Evolutionary conservation across 2,113 vertebrate species (phyloP).

Genomic region (Xenotilapia caudafasciata): DNA sequence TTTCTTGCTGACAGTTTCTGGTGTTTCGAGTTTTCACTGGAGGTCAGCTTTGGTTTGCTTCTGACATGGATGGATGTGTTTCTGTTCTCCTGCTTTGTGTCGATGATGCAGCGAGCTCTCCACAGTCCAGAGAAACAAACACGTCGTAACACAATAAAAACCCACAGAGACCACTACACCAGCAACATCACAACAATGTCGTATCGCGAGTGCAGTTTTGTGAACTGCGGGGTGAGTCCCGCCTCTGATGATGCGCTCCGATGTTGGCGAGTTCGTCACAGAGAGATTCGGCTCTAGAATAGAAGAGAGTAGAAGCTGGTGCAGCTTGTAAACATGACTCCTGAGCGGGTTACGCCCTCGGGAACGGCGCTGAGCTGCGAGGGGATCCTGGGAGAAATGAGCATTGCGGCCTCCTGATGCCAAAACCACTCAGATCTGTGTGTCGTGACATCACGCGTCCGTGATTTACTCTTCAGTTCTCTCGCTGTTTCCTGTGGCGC

Average conservation of each 20-base stretch:
- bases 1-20: background rate
- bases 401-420: background rate
- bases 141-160: background rate
- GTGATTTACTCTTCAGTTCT: background rate
- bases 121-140: background rate
- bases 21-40: accelerated
- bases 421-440: background rate
- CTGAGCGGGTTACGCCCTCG: accelerated
- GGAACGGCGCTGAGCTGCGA: background rate
- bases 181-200: background rate
- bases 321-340: background rate
- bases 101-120: background rate
- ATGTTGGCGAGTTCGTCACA: background rate
- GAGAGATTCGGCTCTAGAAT: background rate
- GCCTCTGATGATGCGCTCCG: accelerated
- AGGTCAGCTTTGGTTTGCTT: background rate
- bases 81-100: background rate
- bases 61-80: background rate
- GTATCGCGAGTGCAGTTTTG: background rate
- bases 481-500: background rate
- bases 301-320: background rate
- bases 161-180: background rate
- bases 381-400: background rate
- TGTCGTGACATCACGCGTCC: background rate
- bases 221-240: accelerated